phyloP scores from a whole-genome alignment of 2,888 invertebrate genomes.

The Exocentrus adspersus region DNA sequence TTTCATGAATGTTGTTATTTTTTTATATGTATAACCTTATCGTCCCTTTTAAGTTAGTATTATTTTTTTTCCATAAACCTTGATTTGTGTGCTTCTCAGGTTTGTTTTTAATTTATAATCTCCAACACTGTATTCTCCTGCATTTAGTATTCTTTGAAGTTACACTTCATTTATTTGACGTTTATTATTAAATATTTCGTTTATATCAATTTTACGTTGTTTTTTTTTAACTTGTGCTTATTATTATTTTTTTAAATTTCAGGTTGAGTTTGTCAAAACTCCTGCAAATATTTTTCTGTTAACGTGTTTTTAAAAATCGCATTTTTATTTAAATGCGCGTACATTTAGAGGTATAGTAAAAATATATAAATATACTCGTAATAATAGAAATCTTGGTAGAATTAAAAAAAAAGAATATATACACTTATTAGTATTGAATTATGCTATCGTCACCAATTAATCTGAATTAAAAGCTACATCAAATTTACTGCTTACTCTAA shows the following conservation, averaged over 20 bases:
- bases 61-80: slow-evolving; percentile 22
- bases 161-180: slow-evolving; percentile 49
- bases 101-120: slow-evolving; percentile 49
- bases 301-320: too few species aligned
- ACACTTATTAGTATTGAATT: too few species aligned
- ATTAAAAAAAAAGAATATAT: too few species aligned
- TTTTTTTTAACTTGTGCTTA: slow-evolving; percentile 47
- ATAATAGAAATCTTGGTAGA: too few species aligned
- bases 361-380: too few species aligned
- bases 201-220: slow-evolving; percentile 52
- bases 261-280: slow-evolving; percentile 40
- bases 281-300: slow-evolving; percentile 44
- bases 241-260: slow-evolving; percentile 33
- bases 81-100: slow-evolving; percentile 51
- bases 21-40: slow-evolving; percentile 36
- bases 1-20: slow-evolving; percentile 46
- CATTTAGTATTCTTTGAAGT: slow-evolving; percentile 50
- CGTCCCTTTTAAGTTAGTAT: slow-evolving; percentile 14
- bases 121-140: slow-evolving; percentile 46
- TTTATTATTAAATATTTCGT: slow-evolving; percentile 55
- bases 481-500: too few species aligned
- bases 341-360: too few species aligned
- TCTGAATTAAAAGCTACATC: too few species aligned
- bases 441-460: too few species aligned
- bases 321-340: too few species aligned